These are phyloP conservation scores for Oegoconia quadripuncta DNA, from an alignment of 2,888 invertebrate genomes.

Conservation along the genomic window DNA sequence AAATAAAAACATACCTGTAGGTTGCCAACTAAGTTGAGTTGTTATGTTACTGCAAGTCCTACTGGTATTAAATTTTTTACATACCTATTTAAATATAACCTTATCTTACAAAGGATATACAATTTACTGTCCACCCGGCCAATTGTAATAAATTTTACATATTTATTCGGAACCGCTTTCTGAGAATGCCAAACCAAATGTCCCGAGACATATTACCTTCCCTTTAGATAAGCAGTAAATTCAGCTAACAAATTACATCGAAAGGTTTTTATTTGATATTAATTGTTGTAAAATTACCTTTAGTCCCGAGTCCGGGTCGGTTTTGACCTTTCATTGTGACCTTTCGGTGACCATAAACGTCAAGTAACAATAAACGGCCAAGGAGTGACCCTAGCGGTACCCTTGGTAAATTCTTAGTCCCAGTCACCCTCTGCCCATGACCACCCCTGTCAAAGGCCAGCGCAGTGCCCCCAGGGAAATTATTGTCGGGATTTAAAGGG, in stretches of 20 bases:
- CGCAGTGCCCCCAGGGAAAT: conserved; percentile 71
- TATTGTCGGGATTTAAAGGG: conserved; percentile 80
- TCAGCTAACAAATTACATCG: background rate
- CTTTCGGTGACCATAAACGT: conserved; percentile 75
- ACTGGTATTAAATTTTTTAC: too few relatives aligned
- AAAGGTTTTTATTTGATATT: conserved; percentile 36
- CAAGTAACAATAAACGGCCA: conserved; percentile 69
- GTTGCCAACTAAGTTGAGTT: too few relatives aligned
- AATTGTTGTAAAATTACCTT: conserved; percentile 61
- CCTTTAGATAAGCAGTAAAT: conserved; percentile 4
- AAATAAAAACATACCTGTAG: too few relatives aligned
- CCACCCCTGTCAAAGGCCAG: conserved; percentile 74
- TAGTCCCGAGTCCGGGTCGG: conserved; percentile 32
- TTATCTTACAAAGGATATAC: too few relatives aligned
- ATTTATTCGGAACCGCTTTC: background rate
- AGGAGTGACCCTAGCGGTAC: conserved; percentile 65
- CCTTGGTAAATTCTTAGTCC: conserved; percentile 62
- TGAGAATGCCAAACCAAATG: background rate
- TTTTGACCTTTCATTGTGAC: conserved; percentile 61
- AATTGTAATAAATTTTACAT: background rate
- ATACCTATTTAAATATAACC: too few relatives aligned
- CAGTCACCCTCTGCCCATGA: conserved; percentile 57
- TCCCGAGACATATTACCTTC: background rate
- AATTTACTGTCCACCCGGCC: too few relatives aligned
- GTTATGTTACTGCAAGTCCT: too few relatives aligned